Evolutionary conservation across 2,113 vertebrate genomes (phyloP).

Genomic region (Cranoglanis bouderius): DNA sequence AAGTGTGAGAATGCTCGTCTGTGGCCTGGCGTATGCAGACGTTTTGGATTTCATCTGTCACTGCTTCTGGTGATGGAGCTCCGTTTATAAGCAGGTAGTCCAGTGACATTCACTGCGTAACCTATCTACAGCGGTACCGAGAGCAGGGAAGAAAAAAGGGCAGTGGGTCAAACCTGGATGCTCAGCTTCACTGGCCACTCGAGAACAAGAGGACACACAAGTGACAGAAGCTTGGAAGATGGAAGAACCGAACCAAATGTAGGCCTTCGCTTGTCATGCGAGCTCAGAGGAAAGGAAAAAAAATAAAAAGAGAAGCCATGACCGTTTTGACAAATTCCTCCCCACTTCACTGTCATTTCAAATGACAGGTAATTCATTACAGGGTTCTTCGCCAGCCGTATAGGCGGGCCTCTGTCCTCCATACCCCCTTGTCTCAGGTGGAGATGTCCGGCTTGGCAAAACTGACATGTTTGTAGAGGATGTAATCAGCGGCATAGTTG

Average conservation of each 20-base stretch:
- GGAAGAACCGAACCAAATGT: neutral
- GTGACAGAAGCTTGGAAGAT: slow-evolving; percentile 16
- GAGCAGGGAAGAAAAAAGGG: neutral
- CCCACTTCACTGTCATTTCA: slow-evolving; percentile 49
- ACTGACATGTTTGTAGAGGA: slow-evolving; percentile 54
- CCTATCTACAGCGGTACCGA: slow-evolving; percentile 1
- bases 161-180: slow-evolving; percentile 19
- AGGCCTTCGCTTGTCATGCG: neutral
- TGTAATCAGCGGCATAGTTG: slow-evolving; percentile 68
- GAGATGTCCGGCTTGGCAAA: slow-evolving; percentile 34
- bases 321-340: slow-evolving; percentile 51
- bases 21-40: slow-evolving; percentile 20
- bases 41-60: slow-evolving; percentile 44
- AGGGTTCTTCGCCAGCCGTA: slow-evolving; percentile 18
- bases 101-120: neutral
- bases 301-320: slow-evolving; percentile 19
- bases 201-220: slow-evolving; percentile 20
- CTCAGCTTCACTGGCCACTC: slow-evolving; percentile 25
- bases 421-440: slow-evolving; percentile 47
- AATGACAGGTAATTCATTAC: slow-evolving; percentile 53
- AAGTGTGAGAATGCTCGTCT: slow-evolving; percentile 33
- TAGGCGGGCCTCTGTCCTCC: slow-evolving; percentile 36
- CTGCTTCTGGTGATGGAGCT: slow-evolving; percentile 6
- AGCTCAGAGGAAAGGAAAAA: neutral
- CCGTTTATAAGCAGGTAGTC: slow-evolving; percentile 3